These are phyloP conservation scores for Whitmania pigra DNA, from an alignment of 1,140 invertebrate species.

Conservation along the genomic window DNA sequence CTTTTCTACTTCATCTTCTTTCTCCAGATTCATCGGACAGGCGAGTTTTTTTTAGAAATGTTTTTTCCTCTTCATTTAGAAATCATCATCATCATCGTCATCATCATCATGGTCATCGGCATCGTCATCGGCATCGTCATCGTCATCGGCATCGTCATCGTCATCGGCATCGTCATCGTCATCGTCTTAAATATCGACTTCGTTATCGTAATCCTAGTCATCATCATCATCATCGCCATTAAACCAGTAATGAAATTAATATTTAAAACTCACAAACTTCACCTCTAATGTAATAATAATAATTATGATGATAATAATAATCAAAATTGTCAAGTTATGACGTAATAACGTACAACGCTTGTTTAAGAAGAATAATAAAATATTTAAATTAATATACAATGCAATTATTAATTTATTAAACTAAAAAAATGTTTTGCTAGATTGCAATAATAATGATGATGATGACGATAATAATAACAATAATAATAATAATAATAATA, in stretches of 20 bases:
- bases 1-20: not conserved
- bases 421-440: too few relatives aligned
- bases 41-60: not conserved
- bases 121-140: not conserved
- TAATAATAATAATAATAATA: too few relatives aligned
- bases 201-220: not conserved
- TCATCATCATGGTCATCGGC: not conserved
- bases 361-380: too few relatives aligned
- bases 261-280: too few relatives aligned
- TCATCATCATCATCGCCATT: conserved; percentile 6
- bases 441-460: too few relatives aligned
- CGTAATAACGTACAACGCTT: too few relatives aligned
- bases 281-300: too few relatives aligned
- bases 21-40: not conserved
- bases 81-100: not conserved
- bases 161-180: not conserved
- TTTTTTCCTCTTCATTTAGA: not conserved
- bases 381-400: too few relatives aligned
- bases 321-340: too few relatives aligned
- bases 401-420: too few relatives aligned
- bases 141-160: not conserved
- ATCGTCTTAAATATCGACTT: not conserved
- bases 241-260: not conserved
- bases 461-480: too few relatives aligned
- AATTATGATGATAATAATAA: too few relatives aligned